Base-by-base conservation (phyloP, 1,140 invertebrate genomes). In the Bombus huntii region DNA sequence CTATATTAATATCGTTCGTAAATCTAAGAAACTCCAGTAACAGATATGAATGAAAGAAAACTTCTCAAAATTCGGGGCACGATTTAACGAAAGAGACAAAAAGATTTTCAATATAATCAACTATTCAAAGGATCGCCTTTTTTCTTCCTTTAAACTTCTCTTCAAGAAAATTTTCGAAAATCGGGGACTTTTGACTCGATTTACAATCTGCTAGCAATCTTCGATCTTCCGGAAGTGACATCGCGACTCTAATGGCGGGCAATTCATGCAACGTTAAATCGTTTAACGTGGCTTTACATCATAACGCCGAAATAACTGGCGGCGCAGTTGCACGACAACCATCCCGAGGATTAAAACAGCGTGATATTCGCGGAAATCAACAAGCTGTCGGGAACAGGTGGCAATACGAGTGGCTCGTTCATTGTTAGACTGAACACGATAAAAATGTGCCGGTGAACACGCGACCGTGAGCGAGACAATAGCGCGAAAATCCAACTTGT, bases 291-390 rank as follows among this genome's bases (percentile, higher is more conserved):
- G 34, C 82, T 86, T 83, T 87, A 83, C 57, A 83, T 83, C 53
- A 44, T 83, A 84, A 78, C 47, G 81, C 37, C 34, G 65, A 42
- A 18, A n/a, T n/a, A 65, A 71, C 65, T 22, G 57, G 65, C 70
- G 37, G 72, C 68, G 53, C 28, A 78, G 88, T 89, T 65, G 84
- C 72, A 31, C 62, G 53, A 83, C 57, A 85, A 76, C 77, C 65
- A 62, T 47, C 28, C 9, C 77, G 47, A n/a, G 87, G 79, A 89
- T 90, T 89, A 90, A 89, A 90, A 80, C 75, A 78, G 34, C 81
- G 76, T 75, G 83, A 81, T 72, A 82, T 62, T 47, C 78, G 47
- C 57, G 79, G 80, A 88, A 87, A 90, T 90, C 88, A 90, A 81
- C 86, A 81, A 83, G 59, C 74, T 79, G 82, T 89, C 82, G 44